Base-by-base conservation (phyloP, 2,113 vertebrate genomes). In the Chionomys nivalis region DNA sequence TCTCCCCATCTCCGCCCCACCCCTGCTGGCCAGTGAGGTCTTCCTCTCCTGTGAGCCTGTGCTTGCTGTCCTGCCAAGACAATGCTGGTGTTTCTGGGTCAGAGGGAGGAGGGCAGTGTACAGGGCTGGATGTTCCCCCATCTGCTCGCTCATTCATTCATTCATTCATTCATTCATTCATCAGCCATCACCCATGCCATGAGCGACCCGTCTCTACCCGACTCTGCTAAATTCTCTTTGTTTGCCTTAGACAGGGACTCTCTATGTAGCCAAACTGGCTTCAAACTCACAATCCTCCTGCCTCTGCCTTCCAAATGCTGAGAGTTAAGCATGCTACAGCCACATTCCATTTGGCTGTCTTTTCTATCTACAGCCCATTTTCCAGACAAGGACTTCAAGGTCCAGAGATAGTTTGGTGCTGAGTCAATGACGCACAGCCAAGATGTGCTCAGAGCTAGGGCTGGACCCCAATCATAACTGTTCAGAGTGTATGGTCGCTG, bases 1-100 rank as follows among this genome's bases (percentile, higher is more conserved):
- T 31, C 76, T 3, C 2, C 44, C 0, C 3, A 68, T 4, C 14
- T 3, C 44, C 7, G 0, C 76, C 44, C 23, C 24, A 44, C 76
- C 2, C 23, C 52, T 1, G 3, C 81, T 83, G 65, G 31, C 49
- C 75, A 47, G 7, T 0, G 3, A 12, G 79, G 58, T 39, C 83
- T 61, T 55, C 83, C 78, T 65, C 78, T 83, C 73, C 68, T 7
- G 17, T 1, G 19, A 58, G 86, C 33, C 33, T n/a, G 8, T 73
- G 47, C 68, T 0, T 16, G 33, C 36, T 31, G 1, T 82, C 14
- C 39, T 0, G 9, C 36, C 58, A 93, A 93, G 81, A 39, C 61
- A 66, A 78, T 31, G 78, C 49, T 4, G 1, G 3, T 0, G 31
- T 95, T 96, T 95, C 91, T 78, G 73, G 87, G 87, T 82, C 63